Evolutionary conservation across 2,888 invertebrate species (phyloP).

Genomic region (Blastobasis lacticolella): DNA sequence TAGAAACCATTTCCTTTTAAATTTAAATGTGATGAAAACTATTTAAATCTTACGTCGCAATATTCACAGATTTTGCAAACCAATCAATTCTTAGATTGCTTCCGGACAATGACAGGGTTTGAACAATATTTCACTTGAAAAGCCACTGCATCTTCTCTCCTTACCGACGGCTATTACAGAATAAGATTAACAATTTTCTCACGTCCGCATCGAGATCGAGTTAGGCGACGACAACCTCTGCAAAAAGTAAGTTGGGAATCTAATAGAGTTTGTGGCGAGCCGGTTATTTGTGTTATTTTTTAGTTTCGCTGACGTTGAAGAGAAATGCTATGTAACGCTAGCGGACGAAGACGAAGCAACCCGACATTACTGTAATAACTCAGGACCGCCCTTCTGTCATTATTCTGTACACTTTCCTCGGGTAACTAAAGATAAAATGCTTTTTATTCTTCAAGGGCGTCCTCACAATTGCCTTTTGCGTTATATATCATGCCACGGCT

Average conservation of each 20-base stretch:
- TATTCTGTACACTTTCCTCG: conserved; percentile 61
- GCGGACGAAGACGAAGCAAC: conserved; percentile 61
- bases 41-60: too few species aligned
- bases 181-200: conserved; percentile 64
- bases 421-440: conserved; percentile 46
- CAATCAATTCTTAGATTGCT: conserved; percentile 2
- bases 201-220: conserved; percentile 65
- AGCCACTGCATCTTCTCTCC: conserved; percentile 36
- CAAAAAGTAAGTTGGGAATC: conserved; percentile 69
- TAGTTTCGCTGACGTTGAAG: conserved; percentile 50
- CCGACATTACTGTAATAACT: conserved; percentile 68
- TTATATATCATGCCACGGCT: conserved; percentile 14
- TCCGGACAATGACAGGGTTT: conserved; percentile 25
- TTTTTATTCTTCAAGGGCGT: conserved; percentile 43
- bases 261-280: conserved; percentile 70
- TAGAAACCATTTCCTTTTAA: too few species aligned
- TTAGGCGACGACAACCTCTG: conserved; percentile 62
- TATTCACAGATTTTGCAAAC: too few species aligned
- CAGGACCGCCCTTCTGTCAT: conserved; percentile 65
- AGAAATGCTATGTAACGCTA: conserved; percentile 65
- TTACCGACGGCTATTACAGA: conserved; percentile 48
- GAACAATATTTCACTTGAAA: conserved; percentile 37
- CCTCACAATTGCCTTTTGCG: conserved; percentile 41
- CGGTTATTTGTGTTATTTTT: conserved; percentile 66
- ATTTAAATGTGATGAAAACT: too few species aligned